Conservation (phyloP, 2,113 vertebrate species). For the Ceyx cyanopectus region DNA sequence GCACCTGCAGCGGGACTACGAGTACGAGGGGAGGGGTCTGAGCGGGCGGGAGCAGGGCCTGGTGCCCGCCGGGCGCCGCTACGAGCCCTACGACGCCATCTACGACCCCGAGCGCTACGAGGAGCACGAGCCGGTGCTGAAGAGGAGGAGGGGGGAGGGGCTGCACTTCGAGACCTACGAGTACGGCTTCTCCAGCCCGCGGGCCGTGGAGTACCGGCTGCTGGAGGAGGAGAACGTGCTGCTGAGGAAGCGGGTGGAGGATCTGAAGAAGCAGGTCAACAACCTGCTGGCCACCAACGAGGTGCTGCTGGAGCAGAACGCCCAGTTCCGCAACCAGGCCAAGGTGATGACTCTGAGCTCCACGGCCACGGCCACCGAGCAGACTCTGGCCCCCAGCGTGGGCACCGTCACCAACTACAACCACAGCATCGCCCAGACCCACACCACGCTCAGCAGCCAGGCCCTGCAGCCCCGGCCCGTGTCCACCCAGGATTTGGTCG, state of each 20-base stretch:
- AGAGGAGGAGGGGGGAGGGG: slow-evolving; percentile 86
- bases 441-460: slow-evolving; percentile 96
- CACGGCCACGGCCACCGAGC: slow-evolving; percentile 88
- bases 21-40: slow-evolving; percentile 80
- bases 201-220: slow-evolving; percentile 89
- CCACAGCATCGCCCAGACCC: slow-evolving; percentile 96
- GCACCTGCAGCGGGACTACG: slow-evolving; percentile 91
- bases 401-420: slow-evolving; percentile 94
- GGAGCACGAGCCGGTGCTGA: slow-evolving; percentile 87
- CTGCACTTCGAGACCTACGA: slow-evolving; percentile 92
- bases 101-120: slow-evolving; percentile 87
- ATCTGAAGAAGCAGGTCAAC: slow-evolving; percentile 95
- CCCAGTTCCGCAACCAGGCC: slow-evolving; percentile 94
- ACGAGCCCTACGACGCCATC: slow-evolving; percentile 81
- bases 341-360: slow-evolving; percentile 95
- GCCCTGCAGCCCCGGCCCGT: slow-evolving; percentile 92
- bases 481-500: slow-evolving; percentile 92
- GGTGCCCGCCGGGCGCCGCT: slow-evolving; percentile 78
- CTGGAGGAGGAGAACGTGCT: slow-evolving; percentile 94
- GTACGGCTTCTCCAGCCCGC: slow-evolving; percentile 79
- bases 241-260: slow-evolving; percentile 93
- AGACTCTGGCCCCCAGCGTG: slow-evolving; percentile 88
- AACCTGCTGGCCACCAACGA: slow-evolving; percentile 96
- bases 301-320: slow-evolving; percentile 96
- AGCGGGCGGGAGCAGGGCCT: slow-evolving; percentile 78